Evolutionary conservation across 2,888 invertebrate genomes (phyloP), one percentile per base, ranked within the genome.

Genomic region (Leptarthrus brevirostris): DNA sequence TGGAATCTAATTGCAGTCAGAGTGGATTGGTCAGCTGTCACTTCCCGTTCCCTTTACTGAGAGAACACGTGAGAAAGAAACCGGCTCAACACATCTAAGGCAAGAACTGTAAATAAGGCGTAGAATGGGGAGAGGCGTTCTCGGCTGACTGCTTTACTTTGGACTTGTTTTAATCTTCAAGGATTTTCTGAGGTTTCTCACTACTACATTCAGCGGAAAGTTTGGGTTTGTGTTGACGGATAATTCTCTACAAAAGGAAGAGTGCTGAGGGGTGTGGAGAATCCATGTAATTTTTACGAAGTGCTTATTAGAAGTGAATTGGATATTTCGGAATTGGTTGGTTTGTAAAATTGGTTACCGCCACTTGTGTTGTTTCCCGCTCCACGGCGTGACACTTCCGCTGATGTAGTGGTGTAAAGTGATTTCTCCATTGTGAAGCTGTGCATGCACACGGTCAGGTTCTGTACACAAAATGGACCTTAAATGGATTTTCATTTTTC

Each of bases 241-340:
- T 16, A 1, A n/a, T 3, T 47, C 10, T 8, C n/a, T 24, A 47
- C 26, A 24, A 26, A 36, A 16, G 6, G 47, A 47, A 26, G 47
- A 66, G 16, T 14, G 47, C 14, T 16, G 26, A 14, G 47, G 26
- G 49, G 44, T 61, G 66, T 44, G 66, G 66, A 36, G 49, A 24
- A 5, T 18, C 66, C 49, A 71, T 71, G 71, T 78, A 78, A 78
- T 78, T 78, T 78, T 78, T 78, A 78, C 77, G 78, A 78, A 78
- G 78, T 78, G 78, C 78, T 78, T 78, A 78, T 78, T 78, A 78
- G 77, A 78, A 78, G 78, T 77, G 77, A 78, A 78, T 78, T 78
- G 78, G 77, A 76, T 76, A 78, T 72, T 71, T 71, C 26, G 44
- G 72, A 72, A 72, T 72, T 72, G 72, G 58, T 74, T 75, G 74